Conservation (phyloP, 2,113 vertebrate species). For the Petaurus breviceps region DNA sequence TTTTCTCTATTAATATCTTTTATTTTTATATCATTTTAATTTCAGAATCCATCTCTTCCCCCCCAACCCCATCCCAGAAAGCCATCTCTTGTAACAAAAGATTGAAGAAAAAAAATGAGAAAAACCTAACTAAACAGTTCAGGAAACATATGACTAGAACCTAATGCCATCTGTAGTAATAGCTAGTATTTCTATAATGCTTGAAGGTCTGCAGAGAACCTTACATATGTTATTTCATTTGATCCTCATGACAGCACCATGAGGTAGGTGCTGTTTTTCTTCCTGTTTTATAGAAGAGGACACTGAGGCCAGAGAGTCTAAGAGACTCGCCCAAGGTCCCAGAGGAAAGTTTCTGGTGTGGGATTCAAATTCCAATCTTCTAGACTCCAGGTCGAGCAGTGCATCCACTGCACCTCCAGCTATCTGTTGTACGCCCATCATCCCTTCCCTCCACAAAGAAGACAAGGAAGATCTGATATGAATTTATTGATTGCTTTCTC, state of each 20-base stretch:
- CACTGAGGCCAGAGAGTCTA: not conserved
- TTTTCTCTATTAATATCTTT: not conserved
- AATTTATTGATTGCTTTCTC: not conserved
- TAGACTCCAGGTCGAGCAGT: not conserved
- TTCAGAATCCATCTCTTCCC: not conserved
- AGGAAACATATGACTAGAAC: not conserved
- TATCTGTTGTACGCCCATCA: not conserved
- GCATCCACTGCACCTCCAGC: not conserved
- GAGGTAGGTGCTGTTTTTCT: not conserved
- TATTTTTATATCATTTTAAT: not conserved
- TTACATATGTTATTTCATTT: not conserved
- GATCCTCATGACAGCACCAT: not conserved
- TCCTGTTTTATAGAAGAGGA: not conserved
- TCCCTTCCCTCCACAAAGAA: not conserved
- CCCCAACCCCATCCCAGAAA: not conserved
- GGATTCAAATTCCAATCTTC: not conserved
- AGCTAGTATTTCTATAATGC: not conserved
- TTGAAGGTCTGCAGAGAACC: not conserved
- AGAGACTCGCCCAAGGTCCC: not conserved
- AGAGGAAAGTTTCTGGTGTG: not conserved
- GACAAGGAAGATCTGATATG: too few relatives aligned
- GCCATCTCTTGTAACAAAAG: not conserved
- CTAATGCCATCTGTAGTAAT: not conserved
- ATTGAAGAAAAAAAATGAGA: not conserved
- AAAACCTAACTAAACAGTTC: not conserved